phyloP scores from a whole-genome alignment of 2,888 invertebrate genomes.

The Notocelia uddmanniana region DNA sequence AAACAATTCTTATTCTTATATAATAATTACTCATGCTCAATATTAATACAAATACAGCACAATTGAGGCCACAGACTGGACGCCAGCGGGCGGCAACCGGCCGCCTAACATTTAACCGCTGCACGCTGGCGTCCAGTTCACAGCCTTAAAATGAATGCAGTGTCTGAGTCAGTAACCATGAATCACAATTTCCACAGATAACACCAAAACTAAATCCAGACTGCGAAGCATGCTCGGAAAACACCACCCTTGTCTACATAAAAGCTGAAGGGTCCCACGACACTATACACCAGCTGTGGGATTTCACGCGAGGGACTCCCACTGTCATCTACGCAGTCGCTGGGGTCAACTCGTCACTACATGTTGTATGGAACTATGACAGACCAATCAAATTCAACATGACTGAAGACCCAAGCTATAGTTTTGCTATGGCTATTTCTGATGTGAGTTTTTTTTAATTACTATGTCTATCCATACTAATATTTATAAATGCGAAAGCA shows the following conservation, averaged over 20 bases:
- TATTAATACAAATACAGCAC: too few species aligned
- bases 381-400: constrained; percentile 69
- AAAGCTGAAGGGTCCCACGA: constrained; percentile 85
- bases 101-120: too few species aligned
- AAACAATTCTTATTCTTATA: too few species aligned
- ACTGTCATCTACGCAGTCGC: constrained; percentile 85
- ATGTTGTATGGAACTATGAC: constrained; percentile 80
- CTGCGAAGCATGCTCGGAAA: constrained; percentile 62
- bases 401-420: constrained; percentile 79
- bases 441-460: constrained; percentile 75
- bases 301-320: constrained; percentile 86
- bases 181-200: constrained; percentile 63
- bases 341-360: constrained; percentile 72
- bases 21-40: too few species aligned
- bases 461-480: neutral
- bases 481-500: too few species aligned
- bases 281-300: constrained; percentile 89
- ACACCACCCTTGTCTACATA: constrained; percentile 80
- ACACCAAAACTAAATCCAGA: constrained; percentile 69
- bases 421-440: constrained; percentile 86
- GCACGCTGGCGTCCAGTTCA: too few species aligned
- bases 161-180: too few species aligned
- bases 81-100: too few species aligned
- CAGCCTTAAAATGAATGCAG: too few species aligned
- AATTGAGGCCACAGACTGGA: too few species aligned